These are phyloP conservation scores for Scomber scombrus DNA, from an alignment of 2,113 vertebrate genomes.

Conservation along the genomic window DNA sequence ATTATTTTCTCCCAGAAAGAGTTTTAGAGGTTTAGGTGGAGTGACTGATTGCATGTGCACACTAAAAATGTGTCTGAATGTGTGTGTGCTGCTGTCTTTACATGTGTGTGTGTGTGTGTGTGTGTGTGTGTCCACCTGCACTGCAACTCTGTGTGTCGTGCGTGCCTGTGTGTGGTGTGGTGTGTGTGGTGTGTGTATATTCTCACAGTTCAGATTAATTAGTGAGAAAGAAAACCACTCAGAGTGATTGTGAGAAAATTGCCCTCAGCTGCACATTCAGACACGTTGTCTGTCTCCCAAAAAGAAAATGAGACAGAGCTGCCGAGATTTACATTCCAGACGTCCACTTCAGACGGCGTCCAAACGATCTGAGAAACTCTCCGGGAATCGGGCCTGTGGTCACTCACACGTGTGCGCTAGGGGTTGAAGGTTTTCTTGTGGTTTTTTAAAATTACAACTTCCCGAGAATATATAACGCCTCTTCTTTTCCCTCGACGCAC, in stretches of 20 bases:
- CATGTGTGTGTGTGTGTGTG: background rate
- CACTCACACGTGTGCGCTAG: constrained; percentile 16
- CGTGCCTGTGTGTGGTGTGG: constrained; percentile 9
- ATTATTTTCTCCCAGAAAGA: constrained; percentile 53
- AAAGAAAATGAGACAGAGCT: constrained; percentile 30
- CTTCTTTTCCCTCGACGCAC: background rate
- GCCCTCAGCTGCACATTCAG: constrained; percentile 69
- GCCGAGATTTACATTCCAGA: constrained; percentile 66
- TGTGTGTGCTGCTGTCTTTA: background rate
- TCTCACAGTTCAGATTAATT: constrained; percentile 63
- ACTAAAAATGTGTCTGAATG: background rate
- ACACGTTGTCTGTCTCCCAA: constrained; percentile 25
- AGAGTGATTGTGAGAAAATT: constrained; percentile 71
- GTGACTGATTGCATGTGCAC: constrained; percentile 38
- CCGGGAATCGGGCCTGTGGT: background rate
- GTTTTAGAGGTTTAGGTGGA: constrained; percentile 46
- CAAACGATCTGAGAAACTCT: constrained; percentile 26
- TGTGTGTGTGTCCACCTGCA: background rate
- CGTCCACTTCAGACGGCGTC: constrained; percentile 53
- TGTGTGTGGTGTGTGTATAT: background rate
- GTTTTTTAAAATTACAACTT: constrained; percentile 45
- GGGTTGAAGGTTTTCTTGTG: constrained; percentile 34
- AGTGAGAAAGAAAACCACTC: constrained; percentile 50
- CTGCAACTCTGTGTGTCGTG: background rate
- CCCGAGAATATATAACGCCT: constrained; percentile 16